Conservation (phyloP, 2,888 invertebrate genomes). For the Exocentrus adspersus region DNA sequence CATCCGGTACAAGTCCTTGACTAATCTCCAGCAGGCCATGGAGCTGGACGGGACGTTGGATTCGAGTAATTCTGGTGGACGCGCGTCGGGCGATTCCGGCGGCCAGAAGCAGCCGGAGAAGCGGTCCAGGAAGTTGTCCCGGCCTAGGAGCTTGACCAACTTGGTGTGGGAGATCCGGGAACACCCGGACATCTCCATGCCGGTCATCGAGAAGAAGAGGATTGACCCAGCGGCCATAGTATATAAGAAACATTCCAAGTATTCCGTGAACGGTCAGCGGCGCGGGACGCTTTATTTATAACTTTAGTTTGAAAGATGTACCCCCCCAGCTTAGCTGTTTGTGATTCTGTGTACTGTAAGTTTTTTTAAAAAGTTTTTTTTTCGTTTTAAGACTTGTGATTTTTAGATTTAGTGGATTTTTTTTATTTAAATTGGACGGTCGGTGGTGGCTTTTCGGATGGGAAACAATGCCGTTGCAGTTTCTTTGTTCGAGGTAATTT, state of each 20-base stretch:
- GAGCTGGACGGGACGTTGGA: constrained; percentile 82
- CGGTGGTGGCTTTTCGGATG: constrained; percentile 38
- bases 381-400: constrained; percentile 41
- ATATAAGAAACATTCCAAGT: constrained; percentile 65
- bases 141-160: constrained; percentile 87
- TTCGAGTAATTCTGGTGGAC: constrained; percentile 88
- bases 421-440: constrained; percentile 38
- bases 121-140: constrained; percentile 80
- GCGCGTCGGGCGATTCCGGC: constrained; percentile 84
- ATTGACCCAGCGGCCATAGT: constrained; percentile 62
- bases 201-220: constrained; percentile 54
- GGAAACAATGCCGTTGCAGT: neutral
- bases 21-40: constrained; percentile 79
- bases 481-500: too few relatives aligned
- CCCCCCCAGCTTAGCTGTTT: constrained; percentile 52
- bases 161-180: constrained; percentile 79
- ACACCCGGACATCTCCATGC: constrained; percentile 60
- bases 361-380: constrained; percentile 39
- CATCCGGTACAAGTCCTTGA: constrained; percentile 76
- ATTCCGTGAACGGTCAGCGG: constrained; percentile 63
- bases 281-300: constrained; percentile 63
- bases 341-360: constrained; percentile 52
- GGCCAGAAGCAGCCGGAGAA: constrained; percentile 85
- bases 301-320: constrained; percentile 36
- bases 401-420: constrained; percentile 35